Conservation (phyloP, 2,113 vertebrate species). For the Cygnus buccinator region DNA sequence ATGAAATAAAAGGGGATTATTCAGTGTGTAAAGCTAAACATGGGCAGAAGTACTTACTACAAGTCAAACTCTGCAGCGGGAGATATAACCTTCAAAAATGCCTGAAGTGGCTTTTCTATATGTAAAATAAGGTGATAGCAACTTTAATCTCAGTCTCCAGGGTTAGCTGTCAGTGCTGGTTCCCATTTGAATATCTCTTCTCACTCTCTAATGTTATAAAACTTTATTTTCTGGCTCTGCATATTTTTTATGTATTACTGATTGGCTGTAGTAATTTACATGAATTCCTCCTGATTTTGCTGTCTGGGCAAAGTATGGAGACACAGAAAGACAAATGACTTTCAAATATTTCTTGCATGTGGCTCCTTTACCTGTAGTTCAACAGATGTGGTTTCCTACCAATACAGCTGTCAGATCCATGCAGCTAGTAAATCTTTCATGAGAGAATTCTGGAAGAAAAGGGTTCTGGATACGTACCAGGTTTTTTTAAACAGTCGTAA, state of each 20-base stretch:
- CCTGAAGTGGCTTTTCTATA: conserved; percentile 14
- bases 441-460: neutral
- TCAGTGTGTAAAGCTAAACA: neutral
- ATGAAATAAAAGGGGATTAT: neutral
- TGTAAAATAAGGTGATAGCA: neutral
- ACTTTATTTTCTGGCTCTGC: neutral
- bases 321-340: neutral
- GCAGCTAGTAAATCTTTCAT: neutral
- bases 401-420: neutral
- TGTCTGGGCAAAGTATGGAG: neutral
- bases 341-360: neutral
- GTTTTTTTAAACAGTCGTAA: neutral
- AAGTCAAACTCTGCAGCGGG: neutral
- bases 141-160: conserved; percentile 8
- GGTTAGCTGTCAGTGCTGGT: neutral
- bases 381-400: neutral
- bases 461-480: neutral
- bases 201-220: neutral
- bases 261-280: neutral
- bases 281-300: neutral
- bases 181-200: neutral
- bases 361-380: neutral
- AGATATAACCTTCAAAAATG: conserved; percentile 3
- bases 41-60: neutral
- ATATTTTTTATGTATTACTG: neutral